phyloP scores from a whole-genome alignment of 2,113 vertebrate genomes.

The Leptodactylus fuscus region DNA sequence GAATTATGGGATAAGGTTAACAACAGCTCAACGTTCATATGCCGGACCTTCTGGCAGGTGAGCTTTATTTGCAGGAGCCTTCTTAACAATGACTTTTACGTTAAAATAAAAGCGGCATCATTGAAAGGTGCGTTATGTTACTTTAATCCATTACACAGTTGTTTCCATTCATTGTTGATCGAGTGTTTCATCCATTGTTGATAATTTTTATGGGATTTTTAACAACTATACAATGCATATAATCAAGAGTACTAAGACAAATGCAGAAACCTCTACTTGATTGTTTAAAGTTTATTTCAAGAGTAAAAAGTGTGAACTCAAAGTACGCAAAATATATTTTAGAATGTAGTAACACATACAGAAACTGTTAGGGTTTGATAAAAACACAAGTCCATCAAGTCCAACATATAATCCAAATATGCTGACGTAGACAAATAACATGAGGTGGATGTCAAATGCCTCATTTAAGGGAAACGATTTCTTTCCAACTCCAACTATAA shows the following conservation, averaged over 20 bases:
- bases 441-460: too few species aligned
- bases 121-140: background rate
- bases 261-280: background rate
- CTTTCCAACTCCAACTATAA: too few species aligned
- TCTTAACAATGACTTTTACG: background rate
- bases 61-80: background rate
- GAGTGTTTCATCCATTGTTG: background rate
- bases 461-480: too few species aligned
- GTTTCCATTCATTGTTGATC: background rate
- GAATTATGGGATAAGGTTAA: slow-evolving; percentile 14
- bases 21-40: background rate
- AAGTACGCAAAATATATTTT: too few species aligned
- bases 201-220: background rate
- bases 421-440: too few species aligned
- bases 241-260: background rate
- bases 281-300: too few species aligned
- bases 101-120: background rate
- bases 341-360: too few species aligned
- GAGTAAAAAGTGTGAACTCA: too few species aligned
- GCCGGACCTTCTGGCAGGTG: background rate
- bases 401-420: too few species aligned
- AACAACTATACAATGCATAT: background rate
- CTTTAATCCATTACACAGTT: background rate
- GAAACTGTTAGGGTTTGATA: too few species aligned
- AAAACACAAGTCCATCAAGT: too few species aligned